phyloP scores from a whole-genome alignment of 2,888 invertebrate genomes.

The Melolontha melolontha region DNA sequence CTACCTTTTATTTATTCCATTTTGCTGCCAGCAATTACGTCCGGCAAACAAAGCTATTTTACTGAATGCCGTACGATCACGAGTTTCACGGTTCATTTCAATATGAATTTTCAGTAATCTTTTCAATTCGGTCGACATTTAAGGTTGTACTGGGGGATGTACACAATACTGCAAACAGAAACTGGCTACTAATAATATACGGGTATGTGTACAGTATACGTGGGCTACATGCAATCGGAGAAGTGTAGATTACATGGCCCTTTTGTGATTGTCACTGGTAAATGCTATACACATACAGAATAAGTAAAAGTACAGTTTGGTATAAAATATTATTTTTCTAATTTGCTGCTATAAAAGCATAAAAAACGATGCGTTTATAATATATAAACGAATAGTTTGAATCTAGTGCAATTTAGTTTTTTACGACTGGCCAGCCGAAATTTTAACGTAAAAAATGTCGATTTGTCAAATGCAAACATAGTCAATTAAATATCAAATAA shows the following conservation, averaged over 20 bases:
- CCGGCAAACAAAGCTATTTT: slow-evolving; percentile 50
- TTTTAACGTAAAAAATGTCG: too few relatives aligned
- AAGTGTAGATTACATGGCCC: slow-evolving; percentile 34
- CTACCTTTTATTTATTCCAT: slow-evolving; percentile 45
- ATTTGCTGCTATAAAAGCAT: too few relatives aligned
- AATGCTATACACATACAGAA: not conserved
- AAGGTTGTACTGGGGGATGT: not conserved
- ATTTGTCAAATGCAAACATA: too few relatives aligned
- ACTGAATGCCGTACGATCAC: slow-evolving; percentile 49
- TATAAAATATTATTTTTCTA: slow-evolving; percentile 22
- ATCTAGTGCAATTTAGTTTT: too few relatives aligned
- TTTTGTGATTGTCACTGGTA: slow-evolving; percentile 28
- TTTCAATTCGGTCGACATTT: slow-evolving; percentile 40
- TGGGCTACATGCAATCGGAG: slow-evolving; percentile 22
- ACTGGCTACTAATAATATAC: slow-evolving; percentile 36
- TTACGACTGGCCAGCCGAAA: too few relatives aligned
- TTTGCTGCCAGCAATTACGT: slow-evolving; percentile 50
- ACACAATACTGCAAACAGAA: slow-evolving; percentile 21
- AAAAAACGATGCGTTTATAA: too few relatives aligned
- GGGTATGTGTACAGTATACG: not conserved
- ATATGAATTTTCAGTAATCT: slow-evolving; percentile 45
- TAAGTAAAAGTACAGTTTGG: slow-evolving; percentile 23
- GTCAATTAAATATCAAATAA: too few relatives aligned
- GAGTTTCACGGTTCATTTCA: slow-evolving; percentile 47
- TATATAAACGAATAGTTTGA: too few relatives aligned